Base-by-base conservation (phyloP, 2,888 invertebrate genomes). In the Andricus quercusramuli region DNA sequence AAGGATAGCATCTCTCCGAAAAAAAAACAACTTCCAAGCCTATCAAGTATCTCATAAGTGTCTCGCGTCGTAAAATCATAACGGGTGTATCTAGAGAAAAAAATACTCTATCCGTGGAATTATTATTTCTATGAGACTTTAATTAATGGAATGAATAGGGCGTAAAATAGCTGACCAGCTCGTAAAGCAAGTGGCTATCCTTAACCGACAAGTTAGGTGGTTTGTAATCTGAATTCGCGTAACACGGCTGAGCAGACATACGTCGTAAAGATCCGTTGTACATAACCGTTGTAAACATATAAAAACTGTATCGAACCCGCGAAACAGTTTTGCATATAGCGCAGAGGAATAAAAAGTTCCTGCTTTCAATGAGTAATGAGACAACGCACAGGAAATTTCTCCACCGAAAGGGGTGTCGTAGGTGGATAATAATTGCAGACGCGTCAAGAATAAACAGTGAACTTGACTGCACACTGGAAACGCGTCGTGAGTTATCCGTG, bases 391-490 rank as follows among this genome's bases (percentile, higher is more conserved):
- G 68, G 56, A 64, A 70, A 68, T n/a, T 67, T 51, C 29, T 62
- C 62, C 74, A 78, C 64, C 32, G 11, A 65, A 65, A 65, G 32
- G 65, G 65, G 65, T 65, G 65, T 65, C 74, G 81, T 80, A 77
- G 77, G 78, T 78, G 77, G 41, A 47, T 84, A 32, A 65, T 65
- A 85, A 87, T 82, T 81, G 80, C 65, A 51, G 56, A 66, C 81
- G 74, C 41, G 56, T 62, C 79, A 32, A 82, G 81, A 85, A 84
- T 83, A 80, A 32, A 37, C 32, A 76, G 62, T 84, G 83, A 85
- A 88, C 85, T 88, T 85, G 84, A 87, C 84, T 84, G 74, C 78
- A 80, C 83, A 82, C 83, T 83, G 85, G 82, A 86, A 86, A 85
- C 81, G 78, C 59, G 77, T 68, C 32, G 66, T 56, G 78, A 78